Evolutionary conservation across 2,797 vertebrate species (phyloP), one percentile per base, ranked within the genome.

Genomic region (Sebastes baramenuke): DNA sequence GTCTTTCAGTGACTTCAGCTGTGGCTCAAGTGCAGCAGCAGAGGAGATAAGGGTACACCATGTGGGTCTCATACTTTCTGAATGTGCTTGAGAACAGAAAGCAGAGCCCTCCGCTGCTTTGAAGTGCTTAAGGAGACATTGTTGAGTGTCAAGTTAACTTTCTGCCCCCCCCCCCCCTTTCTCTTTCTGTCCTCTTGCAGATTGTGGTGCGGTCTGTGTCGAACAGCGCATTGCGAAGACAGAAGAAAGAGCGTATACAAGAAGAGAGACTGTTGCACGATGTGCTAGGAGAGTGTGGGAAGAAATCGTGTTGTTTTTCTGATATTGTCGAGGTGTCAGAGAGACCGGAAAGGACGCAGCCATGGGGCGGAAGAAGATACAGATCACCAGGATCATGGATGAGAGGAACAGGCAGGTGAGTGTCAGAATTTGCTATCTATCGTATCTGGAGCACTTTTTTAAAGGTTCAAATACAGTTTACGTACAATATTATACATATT

Each of bases 341-440:
- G 92, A 94, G 94, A 95, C 92, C 75, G 90, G 95, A 93, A 95
- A 94, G 94, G 94, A 94, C 81, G 82, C 85, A 79, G 97, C 96
- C 95, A 99, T 99, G 98, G 98, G 99, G 95, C 96, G 98, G 88
- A 99, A 99, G 97, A 99, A 99, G 97, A 99, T 99, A 96, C 98
- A 99, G 94, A 99, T 99, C 95, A 99, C 98, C 64, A 96, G 99
- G 96, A 99, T 99, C 96, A 98, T 99, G 98, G 99, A 99, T 82
- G 99, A 99, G 93, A 96, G 99, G 95, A 99, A 99, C 95, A 97
- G 98, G 72, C 99, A 99, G 98, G 99, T 99, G 94, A 96, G 95
- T 93, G 78, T 85, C 75, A 32, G 6, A 67, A n/a, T 46, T 22
- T n/a, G 7, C 20, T 16, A 12, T 72, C n/a, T 22, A 24, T 75